phyloP scores from a whole-genome alignment of 2,113 vertebrate species.

The Globicephala melas region DNA sequence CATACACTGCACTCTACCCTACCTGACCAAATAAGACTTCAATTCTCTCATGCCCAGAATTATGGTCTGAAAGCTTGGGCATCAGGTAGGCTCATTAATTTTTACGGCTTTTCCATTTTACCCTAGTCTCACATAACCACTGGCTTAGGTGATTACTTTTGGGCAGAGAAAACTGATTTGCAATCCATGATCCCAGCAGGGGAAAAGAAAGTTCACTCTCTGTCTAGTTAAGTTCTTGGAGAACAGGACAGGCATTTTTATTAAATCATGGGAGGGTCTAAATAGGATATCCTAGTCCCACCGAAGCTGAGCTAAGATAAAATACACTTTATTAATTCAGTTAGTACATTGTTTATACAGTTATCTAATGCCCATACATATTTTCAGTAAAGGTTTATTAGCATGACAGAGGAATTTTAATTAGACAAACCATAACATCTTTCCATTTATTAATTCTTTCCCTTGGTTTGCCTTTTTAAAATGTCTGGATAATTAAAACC shows the following conservation, averaged over 20 bases:
- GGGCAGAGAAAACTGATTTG: constrained; percentile 66
- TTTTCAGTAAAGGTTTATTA: constrained; percentile 49
- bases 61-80: constrained; percentile 31
- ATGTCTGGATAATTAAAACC: constrained; percentile 47
- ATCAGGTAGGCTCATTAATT: constrained; percentile 66
- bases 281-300: neutral
- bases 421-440: constrained; percentile 44
- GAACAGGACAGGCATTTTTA: constrained; percentile 41
- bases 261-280: neutral
- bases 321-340: constrained; percentile 44
- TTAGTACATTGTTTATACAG: constrained; percentile 6
- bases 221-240: constrained; percentile 59
- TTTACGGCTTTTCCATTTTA: constrained; percentile 64
- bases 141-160: constrained; percentile 67
- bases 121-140: constrained; percentile 63
- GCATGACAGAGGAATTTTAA: constrained; percentile 54
- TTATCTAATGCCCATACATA: neutral
- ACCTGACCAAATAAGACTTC: constrained; percentile 25
- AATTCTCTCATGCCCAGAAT: constrained; percentile 41
- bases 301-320: constrained; percentile 21
- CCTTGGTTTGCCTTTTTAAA: constrained; percentile 32
- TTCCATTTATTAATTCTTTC: constrained; percentile 59
- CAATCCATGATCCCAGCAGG: constrained; percentile 52
- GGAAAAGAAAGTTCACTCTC: constrained; percentile 43
- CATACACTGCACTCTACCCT: neutral